Conservation (phyloP, 2,113 vertebrate species). For the Sinocyclocheilus rhinocerous region DNA sequence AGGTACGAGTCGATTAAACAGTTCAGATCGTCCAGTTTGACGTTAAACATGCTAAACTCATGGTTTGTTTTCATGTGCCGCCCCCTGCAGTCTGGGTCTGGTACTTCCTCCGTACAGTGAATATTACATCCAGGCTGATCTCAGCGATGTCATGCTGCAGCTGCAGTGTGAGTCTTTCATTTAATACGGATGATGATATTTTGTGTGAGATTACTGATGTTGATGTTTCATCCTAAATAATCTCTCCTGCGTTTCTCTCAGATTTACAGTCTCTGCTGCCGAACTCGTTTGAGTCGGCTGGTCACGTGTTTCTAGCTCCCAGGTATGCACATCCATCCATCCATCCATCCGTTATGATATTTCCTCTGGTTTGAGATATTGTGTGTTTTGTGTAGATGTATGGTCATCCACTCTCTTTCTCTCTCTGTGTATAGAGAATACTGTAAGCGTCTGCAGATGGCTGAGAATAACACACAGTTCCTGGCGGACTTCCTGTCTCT, state of each 20-base stretch:
- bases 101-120: conserved; percentile 92
- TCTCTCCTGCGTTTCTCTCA: conserved; percentile 72
- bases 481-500: too few species aligned
- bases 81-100: conserved; percentile 85
- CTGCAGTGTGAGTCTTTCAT: conserved; percentile 92
- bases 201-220: background rate
- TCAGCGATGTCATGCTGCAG: conserved; percentile 97
- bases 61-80: conserved; percentile 30
- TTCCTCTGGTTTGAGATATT: background rate
- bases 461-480: too few species aligned
- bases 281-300: conserved; percentile 93
- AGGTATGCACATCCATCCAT: conserved; percentile 72
- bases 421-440: too few species aligned
- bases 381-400: background rate
- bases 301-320: conserved; percentile 97
- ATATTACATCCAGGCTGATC: conserved; percentile 95
- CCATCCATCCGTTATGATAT: background rate
- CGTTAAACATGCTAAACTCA: background rate
- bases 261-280: conserved; percentile 98
- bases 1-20: conserved; percentile 78
- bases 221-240: background rate
- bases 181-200: background rate
- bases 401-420: background rate
- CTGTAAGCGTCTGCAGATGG: too few species aligned
- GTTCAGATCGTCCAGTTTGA: background rate